These are phyloP conservation scores for Exaiptasia diaphana DNA, from an alignment of 64 coral and sea anemone genomes.

Conservation along the genomic window DNA sequence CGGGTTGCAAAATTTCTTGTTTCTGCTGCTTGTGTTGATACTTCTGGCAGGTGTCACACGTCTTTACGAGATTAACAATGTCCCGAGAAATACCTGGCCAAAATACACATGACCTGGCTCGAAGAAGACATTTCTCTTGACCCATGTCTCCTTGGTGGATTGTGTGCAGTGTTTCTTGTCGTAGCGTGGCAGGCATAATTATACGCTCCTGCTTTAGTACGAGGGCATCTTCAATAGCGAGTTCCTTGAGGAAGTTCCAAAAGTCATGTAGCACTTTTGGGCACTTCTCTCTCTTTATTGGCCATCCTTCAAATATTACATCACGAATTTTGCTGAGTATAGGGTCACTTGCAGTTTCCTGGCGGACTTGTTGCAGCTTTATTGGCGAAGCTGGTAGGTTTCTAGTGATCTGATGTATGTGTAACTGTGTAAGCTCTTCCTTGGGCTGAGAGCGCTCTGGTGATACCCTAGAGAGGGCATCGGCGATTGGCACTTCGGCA, in stretches of 20 bases:
- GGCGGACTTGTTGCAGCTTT: conserved; percentile 51
- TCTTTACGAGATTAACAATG: conserved; percentile 17
- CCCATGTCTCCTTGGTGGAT: conserved; percentile 59
- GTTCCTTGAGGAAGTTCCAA: conserved; percentile 54
- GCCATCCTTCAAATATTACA: conserved; percentile 44
- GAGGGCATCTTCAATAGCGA: conserved; percentile 46
- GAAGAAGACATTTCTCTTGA: conserved; percentile 54
- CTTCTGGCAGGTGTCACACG: conserved; percentile 21
- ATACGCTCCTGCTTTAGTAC: conserved; percentile 36
- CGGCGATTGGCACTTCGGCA: conserved; percentile 48
- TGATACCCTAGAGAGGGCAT: conserved; percentile 40
- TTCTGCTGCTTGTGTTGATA: conserved; percentile 18
- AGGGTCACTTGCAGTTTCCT: conserved; percentile 38
- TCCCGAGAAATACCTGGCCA: conserved; percentile 68
- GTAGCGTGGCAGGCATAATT: not conserved
- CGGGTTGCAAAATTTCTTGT: conserved; percentile 10
- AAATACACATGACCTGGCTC: conserved; percentile 24
- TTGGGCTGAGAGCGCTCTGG: conserved; percentile 20
- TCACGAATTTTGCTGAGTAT: conserved; percentile 14
- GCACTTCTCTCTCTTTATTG: conserved; percentile 52
- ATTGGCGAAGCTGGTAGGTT: conserved; percentile 49
- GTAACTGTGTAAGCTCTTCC: conserved; percentile 34
- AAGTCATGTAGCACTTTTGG: conserved; percentile 37
- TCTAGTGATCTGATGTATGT: conserved; percentile 40
- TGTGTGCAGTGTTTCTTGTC: conserved; percentile 27